phyloP scores from a whole-genome alignment of 2,888 invertebrate genomes.

The Melanotus villosus region DNA sequence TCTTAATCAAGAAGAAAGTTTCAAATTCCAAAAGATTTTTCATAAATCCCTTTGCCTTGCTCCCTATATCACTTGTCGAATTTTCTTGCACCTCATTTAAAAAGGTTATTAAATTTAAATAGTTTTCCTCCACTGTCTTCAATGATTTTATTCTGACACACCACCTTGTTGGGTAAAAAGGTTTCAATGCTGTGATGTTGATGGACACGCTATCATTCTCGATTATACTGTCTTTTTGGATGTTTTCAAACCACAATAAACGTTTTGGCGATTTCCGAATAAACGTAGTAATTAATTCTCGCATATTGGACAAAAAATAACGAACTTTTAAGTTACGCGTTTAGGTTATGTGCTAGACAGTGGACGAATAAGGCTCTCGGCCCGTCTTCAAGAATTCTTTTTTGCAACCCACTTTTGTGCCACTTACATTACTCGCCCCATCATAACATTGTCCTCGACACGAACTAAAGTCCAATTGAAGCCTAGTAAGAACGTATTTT shows the following conservation, averaged over 20 bases:
- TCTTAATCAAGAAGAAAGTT: conserved; percentile 10
- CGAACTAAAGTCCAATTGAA: background rate
- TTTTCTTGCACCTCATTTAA: conserved; percentile 15
- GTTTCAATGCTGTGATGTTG: conserved; percentile 19
- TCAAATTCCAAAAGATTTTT: conserved; percentile 22
- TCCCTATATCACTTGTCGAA: conserved; percentile 15
- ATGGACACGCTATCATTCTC: conserved; percentile 11
- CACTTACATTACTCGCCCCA: background rate
- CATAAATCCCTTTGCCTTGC: conserved; percentile 6
- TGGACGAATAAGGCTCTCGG: background rate
- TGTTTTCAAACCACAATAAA: conserved; percentile 22
- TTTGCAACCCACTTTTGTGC: background rate
- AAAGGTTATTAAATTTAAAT: conserved; percentile 16
- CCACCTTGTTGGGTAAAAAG: conserved; percentile 21
- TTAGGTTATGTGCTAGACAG: background rate
- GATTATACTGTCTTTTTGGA: conserved; percentile 6
- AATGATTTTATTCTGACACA: conserved; percentile 20
- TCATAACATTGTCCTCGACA: background rate
- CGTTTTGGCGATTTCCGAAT: conserved; percentile 17
- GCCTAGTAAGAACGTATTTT: background rate
- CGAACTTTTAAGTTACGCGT: conserved; percentile 11
- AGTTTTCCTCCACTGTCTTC: conserved; percentile 18
- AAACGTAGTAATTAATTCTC: conserved; percentile 22
- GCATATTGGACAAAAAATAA: conserved; percentile 14
- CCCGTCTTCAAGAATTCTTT: background rate